Conservation (phyloP, 2,797 vertebrate species). For the Clarias laeviceps region DNA sequence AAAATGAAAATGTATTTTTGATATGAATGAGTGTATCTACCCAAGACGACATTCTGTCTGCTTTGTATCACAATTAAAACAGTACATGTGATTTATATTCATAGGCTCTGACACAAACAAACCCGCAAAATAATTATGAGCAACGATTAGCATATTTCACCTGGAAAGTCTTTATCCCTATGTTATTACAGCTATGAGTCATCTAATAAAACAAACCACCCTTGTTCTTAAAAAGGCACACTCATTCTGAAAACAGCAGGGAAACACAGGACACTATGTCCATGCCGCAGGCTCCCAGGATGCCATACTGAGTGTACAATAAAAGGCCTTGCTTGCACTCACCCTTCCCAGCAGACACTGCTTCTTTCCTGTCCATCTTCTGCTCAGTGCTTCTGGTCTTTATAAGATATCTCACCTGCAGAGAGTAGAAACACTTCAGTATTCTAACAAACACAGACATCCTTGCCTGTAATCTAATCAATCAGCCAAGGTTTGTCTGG, state of each 20-base stretch:
- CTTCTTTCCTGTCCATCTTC: neutral
- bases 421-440: neutral
- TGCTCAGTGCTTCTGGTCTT: neutral
- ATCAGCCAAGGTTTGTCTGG: neutral
- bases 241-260: neutral
- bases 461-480: neutral
- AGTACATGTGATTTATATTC: neutral
- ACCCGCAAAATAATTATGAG: neutral
- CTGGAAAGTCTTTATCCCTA: neutral
- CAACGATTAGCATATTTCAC: neutral
- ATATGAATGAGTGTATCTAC: neutral
- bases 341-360: slow-evolving; percentile 6
- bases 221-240: neutral
- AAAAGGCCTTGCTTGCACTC: neutral
- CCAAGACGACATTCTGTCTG: neutral
- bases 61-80: neutral
- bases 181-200: slow-evolving; percentile 2
- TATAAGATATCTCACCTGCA: neutral
- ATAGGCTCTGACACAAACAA: neutral
- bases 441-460: neutral
- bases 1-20: neutral
- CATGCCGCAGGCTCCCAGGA: neutral
- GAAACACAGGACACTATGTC: neutral
- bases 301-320: neutral
- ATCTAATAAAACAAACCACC: slow-evolving; percentile 17